Base-by-base conservation (phyloP, 2,113 vertebrate species). In the Dromas ardeola region DNA sequence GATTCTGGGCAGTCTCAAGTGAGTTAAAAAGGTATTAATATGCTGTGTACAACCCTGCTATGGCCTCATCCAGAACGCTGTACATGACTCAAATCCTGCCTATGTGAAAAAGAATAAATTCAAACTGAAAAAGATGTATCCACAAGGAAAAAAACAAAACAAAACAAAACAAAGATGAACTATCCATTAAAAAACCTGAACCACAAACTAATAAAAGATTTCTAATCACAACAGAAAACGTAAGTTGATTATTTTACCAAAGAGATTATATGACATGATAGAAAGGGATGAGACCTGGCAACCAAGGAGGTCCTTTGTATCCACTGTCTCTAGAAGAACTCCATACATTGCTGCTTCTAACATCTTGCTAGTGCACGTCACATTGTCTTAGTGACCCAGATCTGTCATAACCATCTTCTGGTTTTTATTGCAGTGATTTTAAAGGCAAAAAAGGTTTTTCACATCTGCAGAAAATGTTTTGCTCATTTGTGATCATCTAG, bases 381-480 rank as follows among this genome's bases (percentile, higher is more conserved):
- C 69, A 86, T 92, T 92, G 82, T 91, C 83, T 91, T 79, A 84
- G 80, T 95, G 91, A 95, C 96, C 90, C 58, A 96, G 77, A 95
- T 95, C 92, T 95, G 95, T 86, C 95, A 86, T 6, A 81, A 36
- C 52, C 70, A 79, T 79, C 70, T 91, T 89, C 78, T 86, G 22
- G 0, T 36, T 92, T 74, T 79, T 63, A 72, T 12, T 89, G 86
- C 77, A 79, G 36, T 21, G 56, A 69, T 72, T 92, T 85, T 81
- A 84, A 12, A 56, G 83, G 53, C 15, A 81, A 90, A 90, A 89
- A 84, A 42, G 27, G 53, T 58, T 61, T 87, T 94, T 80, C 40
- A 69, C 53, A 91, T 95, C 52, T 65, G 83, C 47, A 93, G 81
- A 86, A 94, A 79, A 61, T 49, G 32, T 47, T 95, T 67, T 53